Conservation (phyloP, 1,140 invertebrate genomes). For the Lordiphosa mommai region DNA sequence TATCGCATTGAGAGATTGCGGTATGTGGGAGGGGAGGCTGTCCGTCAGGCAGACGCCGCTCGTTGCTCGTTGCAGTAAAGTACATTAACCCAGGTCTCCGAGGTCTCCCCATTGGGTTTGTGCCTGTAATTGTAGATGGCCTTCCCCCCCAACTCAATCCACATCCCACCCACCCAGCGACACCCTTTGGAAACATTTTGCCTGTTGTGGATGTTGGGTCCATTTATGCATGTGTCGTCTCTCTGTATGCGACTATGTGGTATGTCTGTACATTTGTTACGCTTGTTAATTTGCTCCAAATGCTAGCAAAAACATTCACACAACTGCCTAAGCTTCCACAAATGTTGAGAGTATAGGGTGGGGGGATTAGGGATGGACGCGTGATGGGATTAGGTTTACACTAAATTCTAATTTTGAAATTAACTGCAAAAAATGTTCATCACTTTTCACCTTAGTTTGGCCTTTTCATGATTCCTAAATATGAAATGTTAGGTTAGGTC, state of each 20-base stretch:
- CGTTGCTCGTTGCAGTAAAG: constrained; percentile 39
- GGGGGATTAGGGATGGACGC: no score
- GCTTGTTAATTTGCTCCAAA: constrained; percentile 65
- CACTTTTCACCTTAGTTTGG: no score
- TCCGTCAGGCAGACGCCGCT: constrained; percentile 58
- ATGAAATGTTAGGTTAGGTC: no score
- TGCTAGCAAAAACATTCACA: constrained; percentile 28
- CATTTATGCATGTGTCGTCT: neutral
- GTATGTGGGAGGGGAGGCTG: no score
- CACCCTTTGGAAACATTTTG: constrained; percentile 44
- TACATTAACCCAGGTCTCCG: constrained; percentile 69
- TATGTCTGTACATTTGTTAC: constrained; percentile 38
- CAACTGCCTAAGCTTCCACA: neutral
- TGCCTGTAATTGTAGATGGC: constrained; percentile 23
- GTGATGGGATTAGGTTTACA: no score
- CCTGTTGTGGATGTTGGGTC: constrained; percentile 1
- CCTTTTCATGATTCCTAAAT: no score
- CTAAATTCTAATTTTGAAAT: no score
- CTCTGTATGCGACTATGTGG: constrained; percentile 12
- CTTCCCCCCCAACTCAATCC: constrained; percentile 15
- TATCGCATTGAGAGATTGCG: constrained; percentile 19
- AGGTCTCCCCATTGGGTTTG: constrained; percentile 32
- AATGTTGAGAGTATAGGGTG: no score
- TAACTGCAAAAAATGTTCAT: no score
- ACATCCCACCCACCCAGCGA: constrained; percentile 25